phyloP scores from a whole-genome alignment of 2,797 vertebrate species.

The Sebastes hubbsi region DNA sequence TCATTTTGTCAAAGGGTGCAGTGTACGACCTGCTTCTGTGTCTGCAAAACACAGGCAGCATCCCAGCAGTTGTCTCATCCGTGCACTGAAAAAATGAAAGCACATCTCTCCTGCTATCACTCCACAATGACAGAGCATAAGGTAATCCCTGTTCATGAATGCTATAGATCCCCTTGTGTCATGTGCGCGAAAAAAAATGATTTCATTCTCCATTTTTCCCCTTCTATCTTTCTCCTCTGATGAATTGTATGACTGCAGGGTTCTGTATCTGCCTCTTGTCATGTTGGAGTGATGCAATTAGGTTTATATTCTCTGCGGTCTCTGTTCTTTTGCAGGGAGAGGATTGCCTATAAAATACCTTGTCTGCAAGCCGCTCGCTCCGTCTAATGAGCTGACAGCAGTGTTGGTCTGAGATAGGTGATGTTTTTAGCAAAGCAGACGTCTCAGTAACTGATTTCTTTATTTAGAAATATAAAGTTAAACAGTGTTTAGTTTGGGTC shows the following conservation, averaged over 20 bases:
- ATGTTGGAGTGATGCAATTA: conserved; percentile 78
- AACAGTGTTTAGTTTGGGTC: conserved; percentile 22
- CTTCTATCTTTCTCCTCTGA: conserved; percentile 48
- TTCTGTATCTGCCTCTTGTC: conserved; percentile 65
- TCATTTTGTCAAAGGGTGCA: conserved; percentile 49
- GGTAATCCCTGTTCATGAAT: conserved; percentile 60
- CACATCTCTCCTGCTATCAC: conserved; percentile 51
- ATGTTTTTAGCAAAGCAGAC: conserved; percentile 42
- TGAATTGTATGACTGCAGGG: conserved; percentile 68
- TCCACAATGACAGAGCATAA: conserved; percentile 59
- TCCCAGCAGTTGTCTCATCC: conserved; percentile 36
- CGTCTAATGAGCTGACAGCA: conserved; percentile 65
- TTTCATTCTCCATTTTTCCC: conserved; percentile 49
- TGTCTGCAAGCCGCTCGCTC: conserved; percentile 45
- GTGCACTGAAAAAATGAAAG: conserved; percentile 59
- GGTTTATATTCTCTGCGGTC: conserved; percentile 59
- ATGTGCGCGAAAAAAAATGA: conserved; percentile 50
- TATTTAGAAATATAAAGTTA: not conserved
- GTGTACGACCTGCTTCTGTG: conserved; percentile 48
- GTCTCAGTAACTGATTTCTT: conserved; percentile 1
- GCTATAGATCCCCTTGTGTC: conserved; percentile 40
- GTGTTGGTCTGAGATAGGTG: conserved; percentile 28
- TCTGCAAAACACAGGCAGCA: conserved; percentile 50
- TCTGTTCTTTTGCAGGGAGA: conserved; percentile 56
- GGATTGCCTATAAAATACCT: conserved; percentile 67